These are phyloP conservation scores for Calameuta idolon DNA, from an alignment of 2,888 invertebrate species.

Conservation along the genomic window DNA sequence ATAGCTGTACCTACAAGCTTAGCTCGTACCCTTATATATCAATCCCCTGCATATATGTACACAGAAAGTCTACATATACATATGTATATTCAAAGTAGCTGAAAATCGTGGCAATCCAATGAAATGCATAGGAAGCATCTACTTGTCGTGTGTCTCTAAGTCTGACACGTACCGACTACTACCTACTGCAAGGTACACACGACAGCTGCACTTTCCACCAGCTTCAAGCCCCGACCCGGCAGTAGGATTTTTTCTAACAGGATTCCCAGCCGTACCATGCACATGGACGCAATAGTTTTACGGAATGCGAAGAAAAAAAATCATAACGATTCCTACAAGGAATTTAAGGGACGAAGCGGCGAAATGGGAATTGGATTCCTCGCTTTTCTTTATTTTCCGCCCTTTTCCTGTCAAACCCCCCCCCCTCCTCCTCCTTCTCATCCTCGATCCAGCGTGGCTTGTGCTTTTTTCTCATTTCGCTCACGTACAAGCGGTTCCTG, in stretches of 20 bases:
- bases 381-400: background rate
- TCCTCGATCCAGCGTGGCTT: background rate
- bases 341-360: background rate
- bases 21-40: background rate
- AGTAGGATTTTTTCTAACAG: background rate
- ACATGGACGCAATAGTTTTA: background rate
- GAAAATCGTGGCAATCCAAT: background rate
- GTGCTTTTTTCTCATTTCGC: slow-evolving; percentile 1
- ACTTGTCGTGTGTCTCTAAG: background rate
- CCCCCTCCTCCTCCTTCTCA: too few species aligned
- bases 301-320: background rate
- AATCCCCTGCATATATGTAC: too few species aligned
- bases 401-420: background rate
- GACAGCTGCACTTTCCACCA: background rate
- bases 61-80: too few species aligned
- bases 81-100: background rate
- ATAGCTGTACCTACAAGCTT: background rate
- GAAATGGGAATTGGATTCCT: background rate
- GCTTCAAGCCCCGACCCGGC: background rate
- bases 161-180: background rate
- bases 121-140: background rate
- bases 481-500: slow-evolving; percentile 21
- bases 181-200: background rate
- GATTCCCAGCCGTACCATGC: background rate
- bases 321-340: background rate